Evolutionary conservation across 2,797 vertebrate species (phyloP), one percentile per base, ranked within the genome.

Genomic region (Mycteria americana): DNA sequence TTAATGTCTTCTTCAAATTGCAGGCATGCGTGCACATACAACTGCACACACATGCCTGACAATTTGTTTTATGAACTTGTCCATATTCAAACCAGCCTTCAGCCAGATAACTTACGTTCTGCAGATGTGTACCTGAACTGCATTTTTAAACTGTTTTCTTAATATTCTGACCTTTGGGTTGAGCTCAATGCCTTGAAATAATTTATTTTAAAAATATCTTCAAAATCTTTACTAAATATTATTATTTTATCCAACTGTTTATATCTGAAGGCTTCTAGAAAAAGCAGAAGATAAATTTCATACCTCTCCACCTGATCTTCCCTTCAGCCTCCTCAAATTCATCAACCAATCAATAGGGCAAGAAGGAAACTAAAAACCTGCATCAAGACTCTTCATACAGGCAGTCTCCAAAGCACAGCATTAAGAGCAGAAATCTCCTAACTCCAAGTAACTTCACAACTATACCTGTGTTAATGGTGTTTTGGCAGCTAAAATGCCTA

Each of bases 401-500:
- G 39, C 43, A 92, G 28, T 6, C 21, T 37, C 62, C 37, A 68
- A 72, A 85, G 28, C 39, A 85, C 31, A 85, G 31, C 9, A 24
- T 7, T 80, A 69, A 80, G 18, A 85, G 45, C 24, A 82, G 84
- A 87, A 93, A 77, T 46, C 27, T 46, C 74, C 89, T 59, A 94
- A 93, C 22, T 76, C 18, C 85, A 68, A 54, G 39, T 72, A 70
- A 56, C 16, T 85, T 57, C 43, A 68, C 50, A 41, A 59, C 45
- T 91, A 45, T 98, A 99, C 99, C 98, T 99, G 98, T 92, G 94
- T 96, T 72, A 98, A 97, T 2, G 98, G 97, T 97, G 98, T 96
- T 97, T 99, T 99, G 91, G 98, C 98, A 97, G 99, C 98, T 97
- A 99, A 97, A 95, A 98, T 97, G 97, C 99, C 98, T 93, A 98